Base-by-base conservation (phyloP, 2,888 invertebrate species). In the Lagria hirta region DNA sequence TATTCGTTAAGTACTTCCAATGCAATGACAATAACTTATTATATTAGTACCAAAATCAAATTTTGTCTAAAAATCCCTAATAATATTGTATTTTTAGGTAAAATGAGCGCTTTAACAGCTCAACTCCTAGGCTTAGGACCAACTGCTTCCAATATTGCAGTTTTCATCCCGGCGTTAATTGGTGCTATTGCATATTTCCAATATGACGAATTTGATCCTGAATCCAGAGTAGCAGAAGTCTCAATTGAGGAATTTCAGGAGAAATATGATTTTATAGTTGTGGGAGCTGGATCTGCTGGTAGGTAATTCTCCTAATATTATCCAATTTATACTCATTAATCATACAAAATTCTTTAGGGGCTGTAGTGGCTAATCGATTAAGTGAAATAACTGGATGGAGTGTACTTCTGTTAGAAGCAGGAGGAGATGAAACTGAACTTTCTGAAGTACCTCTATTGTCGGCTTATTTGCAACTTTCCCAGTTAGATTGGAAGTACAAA, bases 401-500 rank as follows among this genome's bases (percentile, higher is more conserved):
- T 49, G 81, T 91, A 0, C 73, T 93, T 2, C 71, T 93, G 0
- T 62, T 93, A 52, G 92, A 93, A 72, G 92, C 91, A 1, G 92
- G 92, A 1, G 89, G 88, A 1, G 90, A 92, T 70, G 92, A 93
- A 72, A 91, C 90, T 0, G 92, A 92, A 70, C 84, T 92, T 60
- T 89, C 90, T 0, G 92, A 93, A 62, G 90, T 92, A 1, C 92
- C 92, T 0, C 74, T 91, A 2, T 78, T 93, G 64, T 92, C 93
- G 0, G 91, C 87, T 0, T 93, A 90, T 62, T 73, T 93, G 36
- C 92, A 93, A 69, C 75, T 90, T 5, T 90, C 88, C 49, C 83
- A 88, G 64, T 74, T 93, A 34, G 94, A 94, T 68, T 94, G 93
- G 94, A 84, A 89, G 64, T 94, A 92, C 68, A 93, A 93, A 71